phyloP scores from a whole-genome alignment of 2,888 invertebrate genomes.

The Hoplodrina blanda region DNA sequence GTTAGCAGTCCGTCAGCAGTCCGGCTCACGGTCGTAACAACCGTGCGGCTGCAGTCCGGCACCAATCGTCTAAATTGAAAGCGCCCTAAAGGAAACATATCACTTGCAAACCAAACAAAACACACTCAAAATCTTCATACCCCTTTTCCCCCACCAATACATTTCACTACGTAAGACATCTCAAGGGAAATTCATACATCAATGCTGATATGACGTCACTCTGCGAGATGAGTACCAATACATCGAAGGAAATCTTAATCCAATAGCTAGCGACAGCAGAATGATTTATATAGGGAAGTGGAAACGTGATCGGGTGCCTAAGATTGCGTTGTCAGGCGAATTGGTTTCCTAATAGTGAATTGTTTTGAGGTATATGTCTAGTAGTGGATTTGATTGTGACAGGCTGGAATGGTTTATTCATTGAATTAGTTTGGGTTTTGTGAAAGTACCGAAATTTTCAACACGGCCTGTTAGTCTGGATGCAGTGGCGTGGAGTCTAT shows the following conservation, averaged over 20 bases:
- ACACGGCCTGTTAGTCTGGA: no score
- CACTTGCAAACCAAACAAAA: constrained; percentile 2
- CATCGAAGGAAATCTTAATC: constrained; percentile 86
- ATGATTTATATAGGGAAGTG: constrained; percentile 84
- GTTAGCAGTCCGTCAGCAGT: no score
- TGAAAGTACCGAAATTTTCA: no score
- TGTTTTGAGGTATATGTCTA: constrained; percentile 3
- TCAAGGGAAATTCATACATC: constrained; percentile 82
- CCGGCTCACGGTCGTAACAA: no score
- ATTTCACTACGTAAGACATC: constrained; percentile 62
- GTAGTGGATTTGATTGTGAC: no score
- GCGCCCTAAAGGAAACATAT: no score
- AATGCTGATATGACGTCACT: constrained; percentile 76
- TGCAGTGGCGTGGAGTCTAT: no score
- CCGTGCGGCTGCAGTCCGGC: no score
- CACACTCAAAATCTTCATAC: constrained; percentile 26
- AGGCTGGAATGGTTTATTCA: neutral
- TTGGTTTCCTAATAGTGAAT: neutral
- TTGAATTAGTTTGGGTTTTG: neutral
- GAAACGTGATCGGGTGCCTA: constrained; percentile 76
- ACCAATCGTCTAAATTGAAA: no score
- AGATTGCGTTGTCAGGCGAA: constrained; percentile 64
- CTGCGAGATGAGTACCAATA: constrained; percentile 77
- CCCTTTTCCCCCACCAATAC: constrained; percentile 34
- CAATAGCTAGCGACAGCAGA: constrained; percentile 86